phyloP scores from a whole-genome alignment of 1,140 invertebrate genomes.

The Arion vulgaris region DNA sequence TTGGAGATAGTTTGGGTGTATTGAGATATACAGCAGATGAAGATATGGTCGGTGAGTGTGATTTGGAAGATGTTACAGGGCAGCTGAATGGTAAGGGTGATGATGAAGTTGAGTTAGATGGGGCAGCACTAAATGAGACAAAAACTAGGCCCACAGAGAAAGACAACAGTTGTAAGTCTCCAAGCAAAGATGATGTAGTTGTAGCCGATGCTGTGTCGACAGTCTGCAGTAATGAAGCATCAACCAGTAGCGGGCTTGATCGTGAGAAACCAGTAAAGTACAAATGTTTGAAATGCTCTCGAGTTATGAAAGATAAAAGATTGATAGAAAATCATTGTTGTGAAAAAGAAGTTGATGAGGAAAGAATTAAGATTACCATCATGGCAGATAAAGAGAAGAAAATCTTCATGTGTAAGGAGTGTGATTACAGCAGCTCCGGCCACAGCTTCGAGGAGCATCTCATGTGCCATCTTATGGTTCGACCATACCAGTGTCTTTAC shows the following conservation, averaged over 20 bases:
- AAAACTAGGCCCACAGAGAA: not conserved
- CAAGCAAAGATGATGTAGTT: not conserved
- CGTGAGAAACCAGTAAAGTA: not conserved
- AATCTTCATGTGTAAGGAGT: conserved; percentile 43
- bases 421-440: conserved; percentile 41
- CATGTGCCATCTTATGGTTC: conserved; percentile 50
- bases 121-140: too few species aligned
- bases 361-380: conserved; percentile 42
- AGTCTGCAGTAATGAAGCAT: not conserved
- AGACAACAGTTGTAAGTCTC: not conserved
- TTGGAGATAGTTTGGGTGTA: too few species aligned
- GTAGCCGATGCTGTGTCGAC: not conserved
- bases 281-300: conserved; percentile 28
- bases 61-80: too few species aligned
- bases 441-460: conserved; percentile 50
- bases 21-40: too few species aligned
- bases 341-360: conserved; percentile 35
- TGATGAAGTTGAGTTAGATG: too few species aligned
- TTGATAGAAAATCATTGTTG: conserved; percentile 39
- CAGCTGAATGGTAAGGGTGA: too few species aligned
- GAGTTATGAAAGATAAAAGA: conserved; percentile 32
- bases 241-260: not conserved
- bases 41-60: too few species aligned
- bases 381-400: conserved; percentile 22
- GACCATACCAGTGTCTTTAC: conserved; percentile 51